Conservation (phyloP, 2,113 vertebrate species). For the Zosterops borbonicus region DNA sequence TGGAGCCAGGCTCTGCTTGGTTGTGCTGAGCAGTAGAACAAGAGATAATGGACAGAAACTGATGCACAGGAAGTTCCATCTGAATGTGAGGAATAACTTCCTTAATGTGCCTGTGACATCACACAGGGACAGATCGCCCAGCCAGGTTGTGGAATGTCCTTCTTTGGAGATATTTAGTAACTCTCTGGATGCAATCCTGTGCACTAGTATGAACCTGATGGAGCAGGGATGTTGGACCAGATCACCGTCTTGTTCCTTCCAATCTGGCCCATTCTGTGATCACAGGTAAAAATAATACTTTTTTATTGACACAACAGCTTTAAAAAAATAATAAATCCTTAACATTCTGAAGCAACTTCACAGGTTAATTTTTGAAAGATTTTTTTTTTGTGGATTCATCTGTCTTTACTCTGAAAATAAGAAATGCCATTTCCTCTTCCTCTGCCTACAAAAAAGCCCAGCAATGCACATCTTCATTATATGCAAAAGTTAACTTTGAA, state of each 20-base stretch:
- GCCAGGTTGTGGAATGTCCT: not conserved
- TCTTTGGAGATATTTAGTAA: not conserved
- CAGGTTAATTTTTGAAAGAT: not conserved
- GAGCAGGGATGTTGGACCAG: not conserved
- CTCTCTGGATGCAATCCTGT: not conserved
- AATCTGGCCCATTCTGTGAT: not conserved
- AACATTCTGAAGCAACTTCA: not conserved
- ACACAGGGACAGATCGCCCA: not conserved
- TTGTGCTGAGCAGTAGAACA: not conserved
- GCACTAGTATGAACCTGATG: not conserved
- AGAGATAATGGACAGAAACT: not conserved
- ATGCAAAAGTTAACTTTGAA: not conserved
- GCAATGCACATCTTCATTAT: not conserved
- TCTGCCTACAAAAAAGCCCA: not conserved
- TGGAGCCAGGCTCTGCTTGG: accelerated
- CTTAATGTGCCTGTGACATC: not conserved
- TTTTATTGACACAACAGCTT: not conserved
- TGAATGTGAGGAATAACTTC: not conserved
- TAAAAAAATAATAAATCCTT: not conserved
- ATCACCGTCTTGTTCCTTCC: accelerated
- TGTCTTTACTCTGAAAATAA: not conserved
- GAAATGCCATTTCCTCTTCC: not conserved
- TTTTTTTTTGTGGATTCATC: not conserved
- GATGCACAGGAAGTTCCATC: not conserved
- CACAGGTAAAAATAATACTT: not conserved